Evolutionary conservation across 2,888 invertebrate species (phyloP), one percentile per base, ranked within the genome.

Genomic region (Anticlea derivata): DNA sequence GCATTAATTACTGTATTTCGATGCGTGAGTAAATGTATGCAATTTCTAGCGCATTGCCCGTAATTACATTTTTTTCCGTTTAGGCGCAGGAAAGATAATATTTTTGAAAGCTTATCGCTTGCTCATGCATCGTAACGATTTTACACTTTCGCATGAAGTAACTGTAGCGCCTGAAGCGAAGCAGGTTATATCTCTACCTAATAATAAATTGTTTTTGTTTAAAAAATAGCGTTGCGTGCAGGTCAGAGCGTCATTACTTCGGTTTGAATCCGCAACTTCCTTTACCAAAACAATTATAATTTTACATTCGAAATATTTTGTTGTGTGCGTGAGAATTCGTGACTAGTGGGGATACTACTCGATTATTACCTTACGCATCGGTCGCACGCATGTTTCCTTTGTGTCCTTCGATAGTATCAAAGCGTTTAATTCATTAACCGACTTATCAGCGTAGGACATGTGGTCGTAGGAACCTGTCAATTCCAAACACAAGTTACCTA

Each of bases 1-100:
- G 78, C 76, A 81, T 85, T 87, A 86, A 89, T 89, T 87, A 82
- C 83, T 84, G 83, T 85, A 88, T 85, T 82, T 83, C 78, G 77
- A 86, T 88, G 89, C 88, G 88, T 87, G 84, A 72, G 75, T 75
- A 80, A 75, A 76, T 70, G 75, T 71, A 76, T 79, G 74, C 83
- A 82, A 83, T 87, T 86, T 85, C 86, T 86, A 87, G 81, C 82
- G 81, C 81, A 84, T 80, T 68, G 68, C 66, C 63, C 50, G 73
- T 73, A 84, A 86, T 87, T 87, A 81, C 57, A 66, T 71, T 68
- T 76, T 78, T 83, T 86, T 85, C 82, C 78, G 77, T 77, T 73
- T 73, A 73, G 70, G 73, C 71, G 44, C 31, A 50, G 39, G 23
- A 64, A 76, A 78, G 74, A 78, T 80, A 83, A 74, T 76, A 80